Percentiles rank a stretch among this genome's conserved stretches.
phyloP scores from a whole-genome alignment of 2,888 invertebrate genomes.

The Leistus spinibarbis region DNA sequence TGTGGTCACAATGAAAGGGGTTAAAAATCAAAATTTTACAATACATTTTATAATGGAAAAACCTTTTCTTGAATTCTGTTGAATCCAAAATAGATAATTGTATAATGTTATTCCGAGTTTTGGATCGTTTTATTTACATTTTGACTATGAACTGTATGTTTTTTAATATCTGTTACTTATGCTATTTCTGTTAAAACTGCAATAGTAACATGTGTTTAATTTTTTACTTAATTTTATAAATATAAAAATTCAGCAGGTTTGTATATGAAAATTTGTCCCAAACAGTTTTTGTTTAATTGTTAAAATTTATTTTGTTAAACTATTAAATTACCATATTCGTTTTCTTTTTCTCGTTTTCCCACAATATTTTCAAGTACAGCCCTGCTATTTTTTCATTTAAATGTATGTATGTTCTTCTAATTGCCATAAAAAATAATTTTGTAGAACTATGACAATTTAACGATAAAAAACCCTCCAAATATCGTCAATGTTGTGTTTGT shows the following conservation, averaged over 20 bases:
- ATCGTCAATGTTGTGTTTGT: constrained; percentile 35
- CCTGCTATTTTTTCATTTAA: constrained; percentile 3
- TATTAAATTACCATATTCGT: not conserved
- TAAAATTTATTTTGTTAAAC: constrained; percentile 16
- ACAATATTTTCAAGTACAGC: constrained; percentile 21
- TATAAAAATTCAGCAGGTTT: constrained; percentile 9
- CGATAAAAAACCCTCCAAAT: constrained; percentile 24
- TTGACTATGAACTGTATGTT: constrained; percentile 22
- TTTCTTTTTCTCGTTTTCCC: not conserved
- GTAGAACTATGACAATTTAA: constrained; percentile 25
- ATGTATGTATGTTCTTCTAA: constrained; percentile 23
- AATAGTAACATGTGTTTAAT: constrained; percentile 23
- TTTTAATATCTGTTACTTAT: constrained; percentile 19
- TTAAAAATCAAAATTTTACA: too few species aligned
- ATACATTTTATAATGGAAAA: too few species aligned
- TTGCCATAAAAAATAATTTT: constrained; percentile 36
- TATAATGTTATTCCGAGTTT: too few species aligned
- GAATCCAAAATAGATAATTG: too few species aligned
- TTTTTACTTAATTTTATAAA: constrained; percentile 21
- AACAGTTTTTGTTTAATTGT: not conserved
- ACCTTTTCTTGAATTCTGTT: too few species aligned
- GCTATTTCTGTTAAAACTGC: constrained; percentile 25
- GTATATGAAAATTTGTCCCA: constrained; percentile 9
- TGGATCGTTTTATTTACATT: not conserved
- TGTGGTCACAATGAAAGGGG: too few species aligned